A percentile compares a stretch with the other conserved stretches of the same genome.
phyloP scores from a whole-genome alignment of 2,888 invertebrate genomes.

The Mythimna impura region DNA sequence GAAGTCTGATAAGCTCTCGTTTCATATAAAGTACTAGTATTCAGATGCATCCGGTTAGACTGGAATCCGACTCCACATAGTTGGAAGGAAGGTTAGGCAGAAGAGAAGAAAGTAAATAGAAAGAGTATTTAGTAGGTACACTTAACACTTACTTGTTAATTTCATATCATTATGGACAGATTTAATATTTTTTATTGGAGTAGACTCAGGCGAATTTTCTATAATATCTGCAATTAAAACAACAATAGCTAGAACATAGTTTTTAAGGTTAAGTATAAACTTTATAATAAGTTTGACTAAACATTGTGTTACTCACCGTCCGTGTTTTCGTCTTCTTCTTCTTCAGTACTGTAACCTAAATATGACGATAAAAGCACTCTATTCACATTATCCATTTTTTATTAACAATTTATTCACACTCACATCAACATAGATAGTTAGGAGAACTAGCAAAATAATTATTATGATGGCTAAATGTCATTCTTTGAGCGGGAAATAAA shows the following conservation, averaged over 20 bases:
- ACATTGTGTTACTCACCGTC: conserved; percentile 10
- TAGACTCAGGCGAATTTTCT: conserved; percentile 14
- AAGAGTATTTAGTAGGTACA: conserved; percentile 2
- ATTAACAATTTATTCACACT: no score
- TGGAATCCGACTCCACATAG: no score
- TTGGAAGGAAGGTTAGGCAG: conserved; percentile 1
- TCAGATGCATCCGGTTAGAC: no score
- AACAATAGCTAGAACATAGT: conserved; percentile 7
- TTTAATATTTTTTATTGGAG: conserved; percentile 6
- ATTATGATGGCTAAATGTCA: no score
- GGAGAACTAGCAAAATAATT: no score
- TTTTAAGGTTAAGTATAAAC: conserved; percentile 7
- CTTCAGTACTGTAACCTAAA: no score
- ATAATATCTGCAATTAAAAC: conserved; percentile 13
- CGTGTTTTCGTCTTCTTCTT: no score
- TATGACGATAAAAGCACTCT: no score
- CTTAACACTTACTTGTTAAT: conserved; percentile 8
- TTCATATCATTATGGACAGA: conserved; percentile 10
- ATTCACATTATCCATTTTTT: no score
- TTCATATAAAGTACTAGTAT: neutral
- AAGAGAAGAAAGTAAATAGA: conserved; percentile 11
- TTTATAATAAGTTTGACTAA: conserved; percentile 1
- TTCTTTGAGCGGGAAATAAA: no score
- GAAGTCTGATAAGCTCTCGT: conserved; percentile 11
- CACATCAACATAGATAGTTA: no score